A percentile compares a stretch with the other conserved stretches of the same genome.
These are phyloP conservation scores for Drosophila pandora DNA, from an alignment of 1,140 invertebrate species.

Conservation along the genomic window DNA sequence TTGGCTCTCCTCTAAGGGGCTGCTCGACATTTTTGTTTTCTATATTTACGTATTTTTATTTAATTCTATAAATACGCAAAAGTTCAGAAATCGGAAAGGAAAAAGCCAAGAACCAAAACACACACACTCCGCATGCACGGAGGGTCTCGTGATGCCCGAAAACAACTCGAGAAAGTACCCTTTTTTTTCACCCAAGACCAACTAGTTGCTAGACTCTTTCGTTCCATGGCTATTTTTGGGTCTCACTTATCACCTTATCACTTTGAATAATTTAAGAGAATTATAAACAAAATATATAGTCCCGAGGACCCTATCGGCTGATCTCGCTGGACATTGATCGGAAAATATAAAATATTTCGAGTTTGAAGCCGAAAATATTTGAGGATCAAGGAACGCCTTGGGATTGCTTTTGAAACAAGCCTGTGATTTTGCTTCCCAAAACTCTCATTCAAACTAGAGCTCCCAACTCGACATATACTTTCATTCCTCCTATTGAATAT, in stretches of 20 bases:
- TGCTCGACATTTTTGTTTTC: slow-evolving; percentile 61
- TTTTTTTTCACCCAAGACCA: neutral
- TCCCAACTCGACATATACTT: no score
- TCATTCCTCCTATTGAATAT: no score
- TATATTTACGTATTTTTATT: slow-evolving; percentile 72
- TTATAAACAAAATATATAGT: no score
- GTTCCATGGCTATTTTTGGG: no score
- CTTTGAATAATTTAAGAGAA: slow-evolving; percentile 19
- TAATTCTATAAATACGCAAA: slow-evolving; percentile 75
- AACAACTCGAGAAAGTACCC: slow-evolving; percentile 19
- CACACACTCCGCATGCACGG: slow-evolving; percentile 28
- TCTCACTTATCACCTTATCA: slow-evolving; percentile 3
- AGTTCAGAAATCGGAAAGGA: slow-evolving; percentile 26
- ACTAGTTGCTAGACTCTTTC: no score
- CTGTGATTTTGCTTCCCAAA: no score
- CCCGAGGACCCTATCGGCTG: neutral
- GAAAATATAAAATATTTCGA: no score
- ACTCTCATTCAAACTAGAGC: no score
- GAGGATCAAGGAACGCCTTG: no score
- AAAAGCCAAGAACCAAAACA: slow-evolving; percentile 19
- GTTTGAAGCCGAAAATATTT: no score
- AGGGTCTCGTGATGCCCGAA: slow-evolving; percentile 72
- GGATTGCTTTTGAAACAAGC: no score
- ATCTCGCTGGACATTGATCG: neutral
- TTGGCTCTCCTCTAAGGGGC: slow-evolving; percentile 9